A percentile compares a stretch with the other conserved stretches of the same genome.
Conservation (phyloP, 2,888 invertebrate genomes). For the Tipula confusa region DNA sequence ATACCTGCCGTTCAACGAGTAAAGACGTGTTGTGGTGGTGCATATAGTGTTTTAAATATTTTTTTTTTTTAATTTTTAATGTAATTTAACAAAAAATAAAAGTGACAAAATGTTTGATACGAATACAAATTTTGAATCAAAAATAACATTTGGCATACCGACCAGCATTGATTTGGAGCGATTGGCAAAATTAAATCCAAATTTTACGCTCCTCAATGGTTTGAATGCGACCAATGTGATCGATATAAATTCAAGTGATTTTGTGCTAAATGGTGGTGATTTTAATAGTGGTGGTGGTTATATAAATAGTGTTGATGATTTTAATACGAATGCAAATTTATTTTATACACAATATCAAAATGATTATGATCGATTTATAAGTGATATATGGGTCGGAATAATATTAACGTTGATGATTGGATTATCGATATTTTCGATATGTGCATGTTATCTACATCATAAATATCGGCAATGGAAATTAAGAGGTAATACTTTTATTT, state of each 20-base stretch:
- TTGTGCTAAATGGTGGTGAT: slow-evolving; percentile 3
- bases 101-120: neutral
- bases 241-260: slow-evolving; percentile 15
- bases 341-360: slow-evolving; percentile 43
- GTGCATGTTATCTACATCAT: slow-evolving; percentile 60
- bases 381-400: slow-evolving; percentile 62
- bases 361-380: slow-evolving; percentile 57
- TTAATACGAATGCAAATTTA: neutral
- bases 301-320: slow-evolving; percentile 36
- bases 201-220: neutral
- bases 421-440: slow-evolving; percentile 60
- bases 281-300: slow-evolving; percentile 27
- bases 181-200: slow-evolving; percentile 12
- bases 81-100: neutral
- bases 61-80: neutral
- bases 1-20: neutral
- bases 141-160: slow-evolving; percentile 45
- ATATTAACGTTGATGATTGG: slow-evolving; percentile 58
- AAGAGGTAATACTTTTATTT: slow-evolving; percentile 50
- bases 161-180: slow-evolving; percentile 44
- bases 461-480: slow-evolving; percentile 62
- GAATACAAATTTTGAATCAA: slow-evolving; percentile 39
- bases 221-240: neutral
- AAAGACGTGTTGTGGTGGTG: neutral
- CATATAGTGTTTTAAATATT: neutral